Evolutionary conservation across 1,140 invertebrate species (phyloP), one percentile per base, ranked within the genome.

Genomic region (Philaenus spumarius): DNA sequence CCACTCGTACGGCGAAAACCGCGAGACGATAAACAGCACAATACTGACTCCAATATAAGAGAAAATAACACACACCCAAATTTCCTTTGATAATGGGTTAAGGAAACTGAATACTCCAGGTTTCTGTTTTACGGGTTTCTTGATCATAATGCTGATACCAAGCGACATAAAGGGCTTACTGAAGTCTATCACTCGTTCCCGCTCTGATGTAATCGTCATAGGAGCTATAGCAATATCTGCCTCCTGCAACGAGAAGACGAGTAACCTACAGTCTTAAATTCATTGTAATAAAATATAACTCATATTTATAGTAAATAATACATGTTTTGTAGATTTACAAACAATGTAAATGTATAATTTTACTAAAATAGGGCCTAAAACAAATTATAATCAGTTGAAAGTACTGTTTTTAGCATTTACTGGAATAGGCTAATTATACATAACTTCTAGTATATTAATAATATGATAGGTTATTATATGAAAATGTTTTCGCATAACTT

Each of bases 91-190:
- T 37, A 99, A 78, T n/a, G 97, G 97, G 72, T 93, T 92, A 71
- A 99, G 84, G 75, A 99, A 99, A 67, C 93, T 96, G 76, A 98
- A 97, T 3, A 97, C 92, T n/a, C 92, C 90, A 1, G 89, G 85
- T 68, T 92, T 89, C 70, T 92, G 88, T 74, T 97, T 97, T 61
- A 94, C 84, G 3, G 93, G 91, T 71, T 95, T 97, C 75, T 95
- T 97, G 66, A 97, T 95, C 85, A 97, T 93, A 63, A 98, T 96
- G 62, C 92, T 95, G 67, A 97, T 96, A 55, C 95, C 95, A 11
- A 98, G 81, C 17, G 94, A 95, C 83, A 99, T 93, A 77, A 98
- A 99, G 2, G 97, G 96, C 75, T 98, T 98, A 62, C 90, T 97
- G 69, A 92, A 90, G 74, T 98, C 96, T 60, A 99, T 93, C 40